Evolutionary conservation across 2,888 invertebrate species (phyloP), one percentile per base, ranked within the genome.

Genomic region (Synergus laeviventris): DNA sequence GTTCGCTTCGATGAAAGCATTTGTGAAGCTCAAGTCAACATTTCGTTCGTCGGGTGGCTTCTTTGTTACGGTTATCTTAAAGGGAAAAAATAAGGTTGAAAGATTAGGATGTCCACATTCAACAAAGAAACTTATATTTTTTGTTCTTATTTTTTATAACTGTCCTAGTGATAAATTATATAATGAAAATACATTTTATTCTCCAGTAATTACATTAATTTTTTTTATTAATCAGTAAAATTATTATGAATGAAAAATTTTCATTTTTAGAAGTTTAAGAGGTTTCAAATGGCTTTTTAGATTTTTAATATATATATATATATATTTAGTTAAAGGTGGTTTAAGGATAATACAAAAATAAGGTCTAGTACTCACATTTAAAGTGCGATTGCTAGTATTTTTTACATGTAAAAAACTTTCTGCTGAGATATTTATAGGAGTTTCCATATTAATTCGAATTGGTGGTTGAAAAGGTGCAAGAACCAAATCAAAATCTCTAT

Each of bases 21-120:
- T 92, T 78, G 91, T 92, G 91, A 93, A 93, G 66, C 93, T 94
- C 14, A 95, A 87, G 16, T 89, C 87, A 8, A 95, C 90, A 78
- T 92, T 91, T 70, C 94, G 88, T 36, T 95, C 95, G 73, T 92
- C 91, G 4, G 92, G 92, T 8, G 95, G 91, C n/a, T 87, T 81
- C 86, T 92, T 93, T 60, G 89, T 91, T 24, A 94, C 88, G 75
- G 87, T 89, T 70, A 94, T 90, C 94, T 94, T 81, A 21, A 78
- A 78, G n/a, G n/a, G n/a, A n/a, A n/a, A n/a, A n/a, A n/a, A n/a
- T n/a, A n/a, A n/a, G n/a, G n/a, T n/a, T n/a, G n/a, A n/a, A n/a
- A n/a, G n/a, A n/a, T n/a, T n/a, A n/a, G n/a, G n/a, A n/a, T n/a
- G n/a, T n/a, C n/a, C n/a, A n/a, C n/a, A n/a, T n/a, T n/a, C n/a